Percentiles rank a stretch among this genome's conserved stretches.
Conservation (phyloP, 2,888 invertebrate genomes). For the Schizaphis graminum region DNA sequence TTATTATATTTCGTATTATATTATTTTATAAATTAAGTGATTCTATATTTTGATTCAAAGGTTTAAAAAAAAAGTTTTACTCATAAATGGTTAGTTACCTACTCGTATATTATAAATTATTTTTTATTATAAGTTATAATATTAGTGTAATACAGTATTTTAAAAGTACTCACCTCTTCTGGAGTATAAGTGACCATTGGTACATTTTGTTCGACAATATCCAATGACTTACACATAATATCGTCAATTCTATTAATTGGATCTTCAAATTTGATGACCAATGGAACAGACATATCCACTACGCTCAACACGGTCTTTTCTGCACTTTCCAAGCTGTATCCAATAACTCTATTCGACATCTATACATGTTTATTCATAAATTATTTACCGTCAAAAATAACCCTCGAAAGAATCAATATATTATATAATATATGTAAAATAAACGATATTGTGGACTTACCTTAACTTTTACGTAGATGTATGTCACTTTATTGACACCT, state of each 20-base stretch:
- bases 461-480: constrained; percentile 83
- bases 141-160: neutral
- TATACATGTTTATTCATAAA: constrained; percentile 69
- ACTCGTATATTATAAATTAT: neutral
- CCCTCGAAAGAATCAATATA: neutral
- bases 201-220: constrained; percentile 85
- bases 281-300: constrained; percentile 81
- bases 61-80: too few species aligned
- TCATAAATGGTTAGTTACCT: too few species aligned
- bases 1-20: too few species aligned
- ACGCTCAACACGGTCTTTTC: constrained; percentile 82
- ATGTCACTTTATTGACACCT: constrained; percentile 81
- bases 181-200: constrained; percentile 88
- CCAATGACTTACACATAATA: constrained; percentile 86
- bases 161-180: constrained; percentile 78
- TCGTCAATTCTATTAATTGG: constrained; percentile 82
- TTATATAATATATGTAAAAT: neutral
- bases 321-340: constrained; percentile 83
- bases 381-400: neutral
- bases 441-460: constrained; percentile 72
- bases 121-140: too few species aligned
- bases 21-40: too few species aligned
- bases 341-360: constrained; percentile 80
- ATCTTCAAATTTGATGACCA: constrained; percentile 79
- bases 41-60: too few species aligned